phyloP scores from a whole-genome alignment of 1,140 invertebrate genomes.

The Ceratina japonica region DNA sequence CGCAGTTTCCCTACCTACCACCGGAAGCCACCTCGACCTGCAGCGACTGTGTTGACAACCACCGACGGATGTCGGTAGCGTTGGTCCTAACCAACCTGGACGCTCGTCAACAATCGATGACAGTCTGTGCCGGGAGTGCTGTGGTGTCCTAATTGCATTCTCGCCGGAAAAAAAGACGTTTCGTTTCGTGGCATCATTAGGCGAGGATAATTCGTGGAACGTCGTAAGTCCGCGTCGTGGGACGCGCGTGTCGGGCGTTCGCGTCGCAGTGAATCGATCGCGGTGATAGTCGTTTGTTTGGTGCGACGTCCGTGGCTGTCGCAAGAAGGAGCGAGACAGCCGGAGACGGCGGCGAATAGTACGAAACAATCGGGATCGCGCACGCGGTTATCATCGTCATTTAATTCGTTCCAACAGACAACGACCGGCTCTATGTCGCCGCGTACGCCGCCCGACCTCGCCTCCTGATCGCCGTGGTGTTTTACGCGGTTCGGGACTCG shows the following conservation, averaged over 20 bases:
- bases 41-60: too few relatives aligned
- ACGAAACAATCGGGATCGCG: slow-evolving; percentile 33
- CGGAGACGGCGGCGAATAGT: slow-evolving; percentile 1
- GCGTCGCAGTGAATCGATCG: slow-evolving; percentile 32
- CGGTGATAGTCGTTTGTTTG: slow-evolving; percentile 11
- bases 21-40: too few relatives aligned
- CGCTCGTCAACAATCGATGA: slow-evolving; percentile 60
- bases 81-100: slow-evolving; percentile 14
- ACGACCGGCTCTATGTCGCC: slow-evolving; percentile 39
- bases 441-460: not conserved
- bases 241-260: slow-evolving; percentile 16
- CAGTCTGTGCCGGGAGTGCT: slow-evolving; percentile 53
- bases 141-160: slow-evolving; percentile 49
- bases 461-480: slow-evolving; percentile 50
- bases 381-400: slow-evolving; percentile 46
- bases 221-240: not conserved
- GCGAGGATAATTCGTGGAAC: not conserved
- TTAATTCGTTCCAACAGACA: slow-evolving; percentile 20
- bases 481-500: slow-evolving; percentile 14
- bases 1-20: not conserved
- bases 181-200: not conserved
- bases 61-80: slow-evolving; percentile 27
- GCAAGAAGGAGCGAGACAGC: slow-evolving; percentile 29
- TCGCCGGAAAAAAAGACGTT: slow-evolving; percentile 46
- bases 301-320: not conserved